Conservation (phyloP, 2,888 invertebrate genomes). For the Ornithoptera alexandrae region DNA sequence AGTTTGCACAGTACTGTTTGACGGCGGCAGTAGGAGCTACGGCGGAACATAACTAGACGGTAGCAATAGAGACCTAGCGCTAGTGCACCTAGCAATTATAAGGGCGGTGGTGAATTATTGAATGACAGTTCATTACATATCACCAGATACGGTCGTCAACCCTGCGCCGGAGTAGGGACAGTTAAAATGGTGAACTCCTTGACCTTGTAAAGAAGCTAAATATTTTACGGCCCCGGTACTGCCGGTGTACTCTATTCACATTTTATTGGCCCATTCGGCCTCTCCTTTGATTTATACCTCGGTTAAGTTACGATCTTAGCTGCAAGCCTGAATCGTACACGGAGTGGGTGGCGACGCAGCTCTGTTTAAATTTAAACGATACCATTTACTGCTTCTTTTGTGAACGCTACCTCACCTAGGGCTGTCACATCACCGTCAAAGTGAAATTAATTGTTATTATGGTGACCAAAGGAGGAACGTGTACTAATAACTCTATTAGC, state of each 20-base stretch:
- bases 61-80: too few relatives aligned
- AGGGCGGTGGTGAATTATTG: too few relatives aligned
- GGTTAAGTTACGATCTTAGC: slow-evolving; percentile 43
- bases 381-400: slow-evolving; percentile 17
- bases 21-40: too few relatives aligned
- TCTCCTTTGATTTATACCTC: slow-evolving; percentile 51
- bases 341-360: slow-evolving; percentile 33
- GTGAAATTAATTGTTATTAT: too few relatives aligned
- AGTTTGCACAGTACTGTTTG: too few relatives aligned
- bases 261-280: slow-evolving; percentile 53
- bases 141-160: background rate
- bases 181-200: slow-evolving; percentile 15
- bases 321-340: slow-evolving; percentile 34
- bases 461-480: too few relatives aligned
- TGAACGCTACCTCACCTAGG: slow-evolving; percentile 8
- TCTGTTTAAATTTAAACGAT: slow-evolving; percentile 21
- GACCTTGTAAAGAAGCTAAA: slow-evolving; percentile 21
- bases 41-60: too few relatives aligned
- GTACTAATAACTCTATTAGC: too few relatives aligned
- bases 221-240: slow-evolving; percentile 16
- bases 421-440: background rate
- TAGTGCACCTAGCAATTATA: too few relatives aligned
- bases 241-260: slow-evolving; percentile 37
- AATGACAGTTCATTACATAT: too few relatives aligned
- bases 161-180: slow-evolving; percentile 2